Percentiles rank a stretch among this genome's conserved stretches.
Evolutionary conservation across 2,888 invertebrate species (phyloP).

Genomic region (Tethea ocularis): DNA sequence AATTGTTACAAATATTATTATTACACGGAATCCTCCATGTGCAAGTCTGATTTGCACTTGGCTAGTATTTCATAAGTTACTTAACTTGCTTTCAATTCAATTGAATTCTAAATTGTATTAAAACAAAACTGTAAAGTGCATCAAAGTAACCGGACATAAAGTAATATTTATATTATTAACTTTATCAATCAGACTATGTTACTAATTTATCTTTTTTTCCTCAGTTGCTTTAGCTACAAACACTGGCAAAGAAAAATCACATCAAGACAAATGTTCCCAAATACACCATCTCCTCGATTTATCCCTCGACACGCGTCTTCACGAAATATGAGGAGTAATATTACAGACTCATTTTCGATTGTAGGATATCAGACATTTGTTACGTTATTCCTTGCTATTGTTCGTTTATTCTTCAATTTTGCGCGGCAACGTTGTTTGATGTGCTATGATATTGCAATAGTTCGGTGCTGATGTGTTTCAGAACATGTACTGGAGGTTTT

Average conservation of each 20-base stretch:
- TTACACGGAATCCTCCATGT: too few species aligned
- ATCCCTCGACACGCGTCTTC: constrained; percentile 10
- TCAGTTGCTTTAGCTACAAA: background rate
- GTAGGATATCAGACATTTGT: constrained; percentile 30
- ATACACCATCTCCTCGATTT: background rate
- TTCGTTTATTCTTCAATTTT: constrained; percentile 40
- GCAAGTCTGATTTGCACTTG: too few species aligned
- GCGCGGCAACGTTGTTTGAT: constrained; percentile 24
- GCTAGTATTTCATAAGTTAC: too few species aligned
- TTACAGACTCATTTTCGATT: constrained; percentile 19
- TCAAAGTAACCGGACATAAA: too few species aligned
- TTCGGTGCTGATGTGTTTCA: constrained; percentile 6
- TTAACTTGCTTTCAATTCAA: too few species aligned
- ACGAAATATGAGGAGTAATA: constrained; percentile 14
- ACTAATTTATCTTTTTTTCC: background rate
- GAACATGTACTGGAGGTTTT: background rate
- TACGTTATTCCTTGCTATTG: constrained; percentile 38
- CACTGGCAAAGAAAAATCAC: background rate
- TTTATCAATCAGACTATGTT: too few species aligned
- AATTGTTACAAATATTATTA: too few species aligned
- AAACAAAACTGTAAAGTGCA: too few species aligned
- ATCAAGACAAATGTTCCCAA: constrained; percentile 2
- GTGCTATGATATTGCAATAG: constrained; percentile 16
- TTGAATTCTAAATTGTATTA: too few species aligned
- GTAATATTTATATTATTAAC: too few species aligned